A percentile compares a stretch with the other conserved stretches of the same genome.
These are phyloP conservation scores for Desmodus rotundus DNA, from an alignment of 2,113 vertebrate genomes.

Conservation along the genomic window DNA sequence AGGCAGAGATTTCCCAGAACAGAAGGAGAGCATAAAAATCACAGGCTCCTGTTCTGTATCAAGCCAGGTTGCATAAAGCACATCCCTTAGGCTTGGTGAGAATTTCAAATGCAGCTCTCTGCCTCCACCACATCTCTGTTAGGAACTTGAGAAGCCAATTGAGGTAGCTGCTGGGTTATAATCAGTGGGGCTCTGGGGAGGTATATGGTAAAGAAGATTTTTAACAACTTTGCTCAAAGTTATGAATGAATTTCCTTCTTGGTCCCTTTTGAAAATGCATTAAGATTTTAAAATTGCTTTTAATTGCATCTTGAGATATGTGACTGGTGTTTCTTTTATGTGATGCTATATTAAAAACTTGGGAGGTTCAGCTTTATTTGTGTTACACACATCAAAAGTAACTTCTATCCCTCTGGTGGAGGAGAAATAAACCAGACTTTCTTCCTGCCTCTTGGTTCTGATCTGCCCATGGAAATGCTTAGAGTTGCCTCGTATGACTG, in stretches of 20 bases:
- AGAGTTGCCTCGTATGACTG: neutral
- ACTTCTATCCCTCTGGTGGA: neutral
- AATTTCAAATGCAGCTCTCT: neutral
- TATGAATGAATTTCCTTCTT: neutral
- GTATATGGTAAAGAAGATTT: neutral
- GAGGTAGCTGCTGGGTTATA: no score
- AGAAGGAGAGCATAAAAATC: neutral
- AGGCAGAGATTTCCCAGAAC: neutral
- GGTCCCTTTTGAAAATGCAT: neutral
- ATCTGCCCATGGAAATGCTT: neutral
- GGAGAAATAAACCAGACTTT: neutral
- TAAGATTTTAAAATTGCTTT: neutral
- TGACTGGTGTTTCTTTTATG: neutral
- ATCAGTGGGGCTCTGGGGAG: neutral
- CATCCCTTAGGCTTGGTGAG: neutral
- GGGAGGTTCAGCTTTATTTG: neutral
- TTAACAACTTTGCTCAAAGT: neutral
- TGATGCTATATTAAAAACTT: neutral
- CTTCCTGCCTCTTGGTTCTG: neutral
- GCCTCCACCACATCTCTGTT: no score
- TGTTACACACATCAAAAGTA: neutral
- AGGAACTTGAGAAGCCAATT: neutral
- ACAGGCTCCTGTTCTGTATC: neutral
- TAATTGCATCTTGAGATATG: neutral
- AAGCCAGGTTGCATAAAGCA: no score